These are phyloP conservation scores for Hartigia nigra DNA, from an alignment of 2,888 invertebrate species.

Conservation along the genomic window DNA sequence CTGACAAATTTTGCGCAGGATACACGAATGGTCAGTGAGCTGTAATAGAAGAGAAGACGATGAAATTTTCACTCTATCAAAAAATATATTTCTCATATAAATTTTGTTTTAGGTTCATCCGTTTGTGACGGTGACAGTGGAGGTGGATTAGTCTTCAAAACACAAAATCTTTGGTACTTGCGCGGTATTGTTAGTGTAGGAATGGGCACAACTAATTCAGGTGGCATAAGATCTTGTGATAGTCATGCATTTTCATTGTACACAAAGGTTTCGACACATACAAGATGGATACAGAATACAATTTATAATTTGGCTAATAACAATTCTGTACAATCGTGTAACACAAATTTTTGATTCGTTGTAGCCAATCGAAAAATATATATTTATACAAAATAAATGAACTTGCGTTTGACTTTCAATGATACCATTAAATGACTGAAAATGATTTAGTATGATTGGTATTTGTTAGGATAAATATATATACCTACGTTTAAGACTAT, in stretches of 20 bases:
- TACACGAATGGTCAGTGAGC: constrained; percentile 57
- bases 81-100: background rate
- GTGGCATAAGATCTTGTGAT: constrained; percentile 49
- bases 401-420: background rate
- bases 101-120: constrained; percentile 55
- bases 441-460: background rate
- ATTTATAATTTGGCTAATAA: constrained; percentile 23
- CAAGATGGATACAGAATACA: constrained; percentile 56
- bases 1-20: constrained; percentile 64
- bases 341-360: background rate
- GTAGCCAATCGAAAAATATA: background rate
- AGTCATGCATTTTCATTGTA: constrained; percentile 58
- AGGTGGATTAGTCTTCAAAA: constrained; percentile 64
- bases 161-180: constrained; percentile 59
- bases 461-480: background rate
- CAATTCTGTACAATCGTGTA: background rate
- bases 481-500: background rate
- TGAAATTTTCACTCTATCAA: background rate
- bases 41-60: background rate
- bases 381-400: background rate
- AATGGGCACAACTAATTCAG: constrained; percentile 39
- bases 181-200: constrained; percentile 66
- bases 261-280: constrained; percentile 56
- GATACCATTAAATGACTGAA: background rate
- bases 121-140: constrained; percentile 68